These are phyloP conservation scores for Iphiclides podalirius DNA, from an alignment of 2,888 invertebrate species.

Conservation along the genomic window DNA sequence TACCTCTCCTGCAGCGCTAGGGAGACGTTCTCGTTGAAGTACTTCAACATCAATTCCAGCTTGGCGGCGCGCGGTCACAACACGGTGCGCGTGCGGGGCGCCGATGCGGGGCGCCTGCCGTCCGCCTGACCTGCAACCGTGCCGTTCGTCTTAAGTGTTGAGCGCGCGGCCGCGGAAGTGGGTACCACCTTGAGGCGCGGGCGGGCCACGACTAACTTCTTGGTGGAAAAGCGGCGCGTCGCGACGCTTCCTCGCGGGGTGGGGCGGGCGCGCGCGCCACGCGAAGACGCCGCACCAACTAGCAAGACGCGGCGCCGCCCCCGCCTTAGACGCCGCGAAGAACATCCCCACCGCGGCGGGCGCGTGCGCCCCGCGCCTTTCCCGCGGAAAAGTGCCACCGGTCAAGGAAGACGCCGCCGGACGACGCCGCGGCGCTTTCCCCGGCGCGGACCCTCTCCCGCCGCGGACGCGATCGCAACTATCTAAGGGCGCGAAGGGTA, in stretches of 20 bases:
- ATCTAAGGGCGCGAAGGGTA: conserved; percentile 72
- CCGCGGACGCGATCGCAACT: conserved; percentile 71
- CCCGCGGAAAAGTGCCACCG: conserved; percentile 79
- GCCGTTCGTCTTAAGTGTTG: conserved; percentile 37
- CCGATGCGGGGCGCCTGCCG: conserved; percentile 43
- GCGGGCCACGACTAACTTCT: conserved; percentile 81
- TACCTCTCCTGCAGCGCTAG: conserved; percentile 80
- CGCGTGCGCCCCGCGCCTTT: conserved; percentile 78
- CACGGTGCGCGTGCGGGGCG: conserved; percentile 26
- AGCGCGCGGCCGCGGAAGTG: conserved; percentile 65
- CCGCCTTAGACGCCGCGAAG: conserved; percentile 77
- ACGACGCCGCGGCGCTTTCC: conserved; percentile 39
- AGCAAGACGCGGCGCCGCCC: conserved; percentile 79
- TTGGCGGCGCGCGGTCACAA: conserved; percentile 65
- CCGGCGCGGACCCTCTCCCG: conserved; percentile 35
- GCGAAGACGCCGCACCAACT: conserved; percentile 79
- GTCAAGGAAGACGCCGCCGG: conserved; percentile 54
- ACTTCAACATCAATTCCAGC: conserved; percentile 80
- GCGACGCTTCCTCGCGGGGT: conserved; percentile 78
- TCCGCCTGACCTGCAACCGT: conserved; percentile 6
- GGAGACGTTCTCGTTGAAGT: conserved; percentile 79
- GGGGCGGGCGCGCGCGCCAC: conserved; percentile 77
- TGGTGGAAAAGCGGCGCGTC: conserved; percentile 79
- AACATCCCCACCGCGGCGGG: conserved; percentile 75
- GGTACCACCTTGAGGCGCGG: conserved; percentile 79